Evolutionary conservation across 2,113 vertebrate genomes (phyloP), one percentile per base, ranked within the genome.

Genomic region (Zosterops japonicus): DNA sequence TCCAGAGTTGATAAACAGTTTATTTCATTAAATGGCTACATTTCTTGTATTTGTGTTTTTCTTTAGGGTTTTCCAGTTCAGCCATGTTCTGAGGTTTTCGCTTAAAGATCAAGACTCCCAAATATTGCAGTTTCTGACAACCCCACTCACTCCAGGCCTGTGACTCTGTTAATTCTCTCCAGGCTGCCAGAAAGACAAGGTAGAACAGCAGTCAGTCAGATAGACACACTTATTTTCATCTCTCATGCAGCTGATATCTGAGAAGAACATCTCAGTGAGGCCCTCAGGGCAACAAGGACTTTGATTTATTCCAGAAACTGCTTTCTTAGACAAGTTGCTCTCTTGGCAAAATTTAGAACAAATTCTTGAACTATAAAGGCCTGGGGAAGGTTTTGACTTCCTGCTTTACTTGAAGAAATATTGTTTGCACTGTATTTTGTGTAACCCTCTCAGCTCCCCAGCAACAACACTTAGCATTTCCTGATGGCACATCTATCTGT

Each of bases 291-390:
- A 84, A 79, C 81, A 59, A 65, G 52, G 74, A 71, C 69, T 93
- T 90, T 93, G 89, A 89, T 94, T 94, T 83, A 91, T 67, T 96
- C 93, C 89, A 88, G 94, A 94, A 96, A 92, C 60, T 46, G 61
- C 82, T 80, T 92, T 95, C 90, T 90, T 78, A 93, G 92, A 80
- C 60, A 49, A 77, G 50, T 23, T 89, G 68, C 71, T 93, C 33
- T 91, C 89, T 44, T 49, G 64, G 83, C 64, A 95, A 94, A 64
- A 89, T 69, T 85, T 81, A 68, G 82, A 81, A 83, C 8, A 36
- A 86, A 82, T 63, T 87, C 81, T 89, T 82, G 46, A 91, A 16
- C 31, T 72, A 36, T 60, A 89, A 69, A 71, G 27, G 76, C 59
- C 55, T 6, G 2, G 46, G 68, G 46, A 96, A 89, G 56, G 71